These are phyloP conservation scores for Hemitrygon akajei DNA, from an alignment of 2,797 vertebrate genomes.

Conservation along the genomic window DNA sequence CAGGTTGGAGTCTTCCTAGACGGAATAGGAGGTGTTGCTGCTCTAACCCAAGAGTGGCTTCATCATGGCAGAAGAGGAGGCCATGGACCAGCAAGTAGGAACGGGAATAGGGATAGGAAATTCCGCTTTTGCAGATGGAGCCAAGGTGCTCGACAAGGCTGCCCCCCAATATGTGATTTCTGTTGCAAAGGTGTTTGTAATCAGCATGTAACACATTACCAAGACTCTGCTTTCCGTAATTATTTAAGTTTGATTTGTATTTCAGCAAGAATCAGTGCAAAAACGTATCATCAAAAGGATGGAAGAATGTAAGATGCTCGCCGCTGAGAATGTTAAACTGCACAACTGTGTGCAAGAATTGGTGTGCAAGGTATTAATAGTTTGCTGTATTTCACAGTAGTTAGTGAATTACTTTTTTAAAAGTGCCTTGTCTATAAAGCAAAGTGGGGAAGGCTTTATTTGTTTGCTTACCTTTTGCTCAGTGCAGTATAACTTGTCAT, in stretches of 20 bases:
- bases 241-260: background rate
- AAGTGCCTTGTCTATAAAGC: background rate
- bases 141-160: too few species aligned
- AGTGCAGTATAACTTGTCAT: background rate
- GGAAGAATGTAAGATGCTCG: slow-evolving; percentile 44
- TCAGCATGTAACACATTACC: background rate
- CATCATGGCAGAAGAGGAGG: too few species aligned
- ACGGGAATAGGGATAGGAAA: too few species aligned
- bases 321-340: slow-evolving; percentile 47
- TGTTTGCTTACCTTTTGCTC: background rate
- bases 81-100: too few species aligned
- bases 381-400: background rate
- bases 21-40: too few species aligned
- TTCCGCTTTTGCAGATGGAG: too few species aligned
- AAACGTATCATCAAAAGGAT: slow-evolving; percentile 45
- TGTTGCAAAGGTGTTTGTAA: background rate
- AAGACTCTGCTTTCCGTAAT: background rate
- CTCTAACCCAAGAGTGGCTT: too few species aligned
- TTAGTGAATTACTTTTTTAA: background rate
- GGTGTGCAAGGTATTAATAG: slow-evolving; percentile 46
- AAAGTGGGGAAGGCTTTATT: background rate
- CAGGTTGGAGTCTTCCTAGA: too few species aligned
- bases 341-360: slow-evolving; percentile 46
- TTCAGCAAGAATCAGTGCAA: slow-evolving; percentile 46
- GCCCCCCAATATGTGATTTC: background rate